These are phyloP conservation scores for Antechinus flavipes DNA, from an alignment of 2,113 vertebrate species.

Conservation along the genomic window DNA sequence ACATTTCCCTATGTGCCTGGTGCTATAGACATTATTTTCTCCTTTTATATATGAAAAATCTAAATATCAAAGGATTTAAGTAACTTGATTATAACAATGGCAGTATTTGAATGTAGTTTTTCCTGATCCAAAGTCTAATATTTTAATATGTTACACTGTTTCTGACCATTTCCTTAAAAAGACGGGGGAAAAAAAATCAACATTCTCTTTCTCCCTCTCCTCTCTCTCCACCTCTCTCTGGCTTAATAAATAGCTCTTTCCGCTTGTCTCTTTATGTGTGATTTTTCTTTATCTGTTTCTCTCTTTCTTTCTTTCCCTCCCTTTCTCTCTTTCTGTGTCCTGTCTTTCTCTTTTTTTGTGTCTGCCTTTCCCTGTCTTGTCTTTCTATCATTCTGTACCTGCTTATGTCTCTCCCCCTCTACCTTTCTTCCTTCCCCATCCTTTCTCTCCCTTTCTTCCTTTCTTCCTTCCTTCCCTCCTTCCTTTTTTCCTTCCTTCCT, in stretches of 20 bases:
- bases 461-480: too few relatives aligned
- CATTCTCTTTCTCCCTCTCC: too few relatives aligned
- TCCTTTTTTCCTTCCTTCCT: fast-evolving
- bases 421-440: too few relatives aligned
- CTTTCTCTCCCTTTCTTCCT: fast-evolving
- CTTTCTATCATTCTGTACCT: too few relatives aligned
- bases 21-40: neutral
- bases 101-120: neutral
- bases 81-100: neutral
- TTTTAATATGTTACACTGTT: neutral
- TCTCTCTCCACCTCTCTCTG: too few relatives aligned
- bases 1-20: neutral
- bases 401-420: too few relatives aligned
- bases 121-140: neutral
- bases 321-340: neutral
- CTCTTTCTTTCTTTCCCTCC: too few relatives aligned
- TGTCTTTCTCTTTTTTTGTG: neutral
- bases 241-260: too few relatives aligned
- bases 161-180: neutral
- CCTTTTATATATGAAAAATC: neutral
- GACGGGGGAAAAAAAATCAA: neutral
- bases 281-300: too few relatives aligned
- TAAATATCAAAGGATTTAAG: neutral
- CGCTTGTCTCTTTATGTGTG: too few relatives aligned
- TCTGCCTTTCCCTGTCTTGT: too few relatives aligned